Conservation (phyloP, 1,140 invertebrate genomes). For the Apis mellifera region Amel_HAv3.1 CM009935.2:8198001-8198500, state of each 20-base stretch:
- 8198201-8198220: no score
- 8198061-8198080: background rate
- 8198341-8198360: constrained; percentile 79
- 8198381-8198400: constrained; percentile 77
- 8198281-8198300: constrained; percentile 45
- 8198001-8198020: background rate
- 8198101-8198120: background rate
- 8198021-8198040: background rate
- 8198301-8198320: constrained; percentile 78
- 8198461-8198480: background rate
- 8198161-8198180: constrained; percentile 42
- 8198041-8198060: background rate
- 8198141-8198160: constrained; percentile 21
- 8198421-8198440: constrained; percentile 57
- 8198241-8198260: constrained; percentile 61
- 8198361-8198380: constrained; percentile 74
- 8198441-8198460: constrained; percentile 1
- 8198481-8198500: no score
- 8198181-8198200: no score
- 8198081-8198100: background rate
- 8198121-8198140: background rate
- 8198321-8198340: constrained; percentile 77
- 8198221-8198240: constrained; percentile 19
- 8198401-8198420: constrained; percentile 76
- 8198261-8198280: constrained; percentile 70